Evolutionary conservation across 1,140 invertebrate species (phyloP).

Genomic region (Lucilia sericata): DNA sequence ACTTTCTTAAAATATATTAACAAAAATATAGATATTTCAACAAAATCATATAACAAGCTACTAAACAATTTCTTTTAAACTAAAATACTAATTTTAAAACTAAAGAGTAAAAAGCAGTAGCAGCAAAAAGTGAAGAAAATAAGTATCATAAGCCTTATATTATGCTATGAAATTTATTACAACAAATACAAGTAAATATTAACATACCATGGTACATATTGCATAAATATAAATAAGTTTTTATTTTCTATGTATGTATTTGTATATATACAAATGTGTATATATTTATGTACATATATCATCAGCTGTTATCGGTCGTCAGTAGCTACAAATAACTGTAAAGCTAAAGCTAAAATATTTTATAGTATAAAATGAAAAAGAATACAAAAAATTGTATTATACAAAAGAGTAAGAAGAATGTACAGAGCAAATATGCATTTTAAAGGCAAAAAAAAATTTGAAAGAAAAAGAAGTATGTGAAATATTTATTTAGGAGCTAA

Average conservation of each 20-base stretch:
- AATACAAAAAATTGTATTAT: neutral
- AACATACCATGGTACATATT: neutral
- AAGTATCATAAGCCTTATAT: slow-evolving; percentile 3
- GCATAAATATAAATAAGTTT: slow-evolving; percentile 23
- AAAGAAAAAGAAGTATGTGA: neutral
- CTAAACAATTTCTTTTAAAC: neutral
- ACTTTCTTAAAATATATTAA: neutral
- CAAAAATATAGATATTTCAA: neutral
- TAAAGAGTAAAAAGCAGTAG: too few species aligned
- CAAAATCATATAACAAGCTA: neutral
- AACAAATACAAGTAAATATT: slow-evolving; percentile 30
- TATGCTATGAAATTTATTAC: slow-evolving; percentile 25
- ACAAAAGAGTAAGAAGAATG: neutral
- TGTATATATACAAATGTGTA: too few species aligned
- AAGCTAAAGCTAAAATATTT: neutral
- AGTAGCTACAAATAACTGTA: slow-evolving; percentile 24
- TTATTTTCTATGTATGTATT: neutral
- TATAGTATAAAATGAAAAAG: neutral
- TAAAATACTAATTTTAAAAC: too few species aligned
- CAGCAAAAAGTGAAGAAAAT: neutral
- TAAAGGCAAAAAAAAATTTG: neutral
- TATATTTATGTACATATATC: neutral
- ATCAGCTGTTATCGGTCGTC: slow-evolving; percentile 28
- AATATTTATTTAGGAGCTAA: slow-evolving; percentile 29
- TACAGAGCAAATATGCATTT: slow-evolving; percentile 14